Percentiles rank a stretch among this genome's conserved stretches.
Conservation (phyloP, 2,797 vertebrate genomes). For the Phataginus tricuspis region DNA sequence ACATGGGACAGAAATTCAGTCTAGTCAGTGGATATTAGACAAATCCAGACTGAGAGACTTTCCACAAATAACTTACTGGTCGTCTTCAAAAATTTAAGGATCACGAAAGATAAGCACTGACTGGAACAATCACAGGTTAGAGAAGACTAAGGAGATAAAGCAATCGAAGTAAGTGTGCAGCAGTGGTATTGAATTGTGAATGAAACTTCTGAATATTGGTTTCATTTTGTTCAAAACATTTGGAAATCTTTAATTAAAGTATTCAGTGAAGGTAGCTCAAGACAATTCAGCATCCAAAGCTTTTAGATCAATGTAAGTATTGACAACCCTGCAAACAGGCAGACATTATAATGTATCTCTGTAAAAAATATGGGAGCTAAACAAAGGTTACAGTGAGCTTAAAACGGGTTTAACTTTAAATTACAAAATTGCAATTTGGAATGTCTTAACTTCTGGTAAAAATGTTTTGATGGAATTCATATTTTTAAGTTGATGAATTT, state of each 20-base stretch:
- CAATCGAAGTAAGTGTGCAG: not conserved
- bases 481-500: not conserved
- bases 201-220: not conserved
- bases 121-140: not conserved
- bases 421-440: not conserved
- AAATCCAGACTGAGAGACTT: not conserved
- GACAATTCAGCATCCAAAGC: not conserved
- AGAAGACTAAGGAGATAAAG: not conserved
- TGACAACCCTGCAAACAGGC: not conserved
- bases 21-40: not conserved
- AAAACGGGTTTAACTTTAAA: not conserved
- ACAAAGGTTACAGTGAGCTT: not conserved
- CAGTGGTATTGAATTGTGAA: not conserved
- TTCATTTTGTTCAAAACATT: not conserved
- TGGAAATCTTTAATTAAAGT: conserved; percentile 34
- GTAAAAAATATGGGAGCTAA: not conserved
- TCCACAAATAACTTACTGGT: not conserved
- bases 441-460: not conserved
- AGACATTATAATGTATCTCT: not conserved
- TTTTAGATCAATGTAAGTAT: conserved; percentile 33
- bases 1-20: not conserved
- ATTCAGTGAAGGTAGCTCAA: not conserved
- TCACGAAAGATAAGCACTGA: not conserved
- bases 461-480: not conserved
- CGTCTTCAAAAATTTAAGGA: not conserved